Evolutionary conservation across 2,797 vertebrate species (phyloP).

Genomic region (Okamejei kenojei): DNA sequence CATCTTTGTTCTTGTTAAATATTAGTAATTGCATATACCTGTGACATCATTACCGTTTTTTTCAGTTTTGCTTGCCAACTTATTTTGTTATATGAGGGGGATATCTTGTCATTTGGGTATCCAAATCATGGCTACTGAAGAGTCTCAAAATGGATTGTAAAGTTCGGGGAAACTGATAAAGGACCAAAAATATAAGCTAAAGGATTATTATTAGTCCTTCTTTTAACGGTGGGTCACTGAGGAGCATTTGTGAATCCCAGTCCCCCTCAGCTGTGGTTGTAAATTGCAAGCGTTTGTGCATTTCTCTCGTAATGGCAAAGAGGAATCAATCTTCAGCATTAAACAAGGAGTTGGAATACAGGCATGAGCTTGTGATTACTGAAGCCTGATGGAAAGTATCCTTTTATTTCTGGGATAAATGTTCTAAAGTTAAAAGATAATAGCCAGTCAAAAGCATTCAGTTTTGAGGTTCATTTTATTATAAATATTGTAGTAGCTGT

Average conservation of each 20-base stretch:
- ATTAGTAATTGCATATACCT: not conserved
- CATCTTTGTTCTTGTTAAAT: conserved; percentile 14
- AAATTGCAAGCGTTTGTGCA: not conserved
- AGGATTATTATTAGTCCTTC: not conserved
- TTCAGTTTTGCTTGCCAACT: not conserved
- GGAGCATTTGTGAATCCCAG: not conserved
- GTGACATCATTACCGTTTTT: not conserved
- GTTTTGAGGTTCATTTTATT: conserved; percentile 11
- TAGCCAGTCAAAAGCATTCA: conserved; percentile 4
- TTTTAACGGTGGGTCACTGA: not conserved
- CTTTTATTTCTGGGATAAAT: conserved; percentile 4
- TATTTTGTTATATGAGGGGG: not conserved
- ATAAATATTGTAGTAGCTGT: not conserved
- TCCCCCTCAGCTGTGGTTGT: not conserved
- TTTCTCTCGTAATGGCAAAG: not conserved
- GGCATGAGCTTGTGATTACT: not conserved
- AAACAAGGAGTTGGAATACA: not conserved
- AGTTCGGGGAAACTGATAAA: not conserved
- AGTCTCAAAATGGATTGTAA: not conserved
- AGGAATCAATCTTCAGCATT: not conserved
- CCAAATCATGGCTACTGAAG: not conserved
- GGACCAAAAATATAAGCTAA: conserved; percentile 26
- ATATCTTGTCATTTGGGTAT: not conserved
- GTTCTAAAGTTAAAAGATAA: not conserved
- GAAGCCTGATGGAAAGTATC: not conserved